Evolutionary conservation across 1,140 invertebrate species (phyloP).

Genomic region (Meteorus sp.): DNA sequence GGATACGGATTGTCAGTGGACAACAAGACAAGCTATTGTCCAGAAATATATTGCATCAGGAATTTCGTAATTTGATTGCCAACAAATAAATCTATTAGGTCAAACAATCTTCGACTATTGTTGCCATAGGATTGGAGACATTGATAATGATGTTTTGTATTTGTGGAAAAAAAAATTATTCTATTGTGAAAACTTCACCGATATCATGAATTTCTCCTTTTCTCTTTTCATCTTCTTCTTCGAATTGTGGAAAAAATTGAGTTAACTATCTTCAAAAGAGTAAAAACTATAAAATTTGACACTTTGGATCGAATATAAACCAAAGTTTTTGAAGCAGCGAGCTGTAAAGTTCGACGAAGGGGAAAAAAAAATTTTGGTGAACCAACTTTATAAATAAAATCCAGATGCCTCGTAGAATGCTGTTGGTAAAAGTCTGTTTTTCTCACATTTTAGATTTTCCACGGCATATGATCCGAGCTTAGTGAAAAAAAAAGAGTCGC

Average conservation of each 20-base stretch:
- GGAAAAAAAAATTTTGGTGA: constrained; percentile 5
- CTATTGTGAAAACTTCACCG: no score
- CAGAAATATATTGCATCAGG: not conserved
- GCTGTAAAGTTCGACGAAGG: not conserved
- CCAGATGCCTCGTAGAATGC: constrained; percentile 8
- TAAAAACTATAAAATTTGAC: not conserved
- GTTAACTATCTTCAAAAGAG: no score
- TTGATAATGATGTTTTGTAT: no score
- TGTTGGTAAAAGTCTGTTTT: constrained; percentile 6
- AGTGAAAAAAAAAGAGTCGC: constrained; percentile 3
- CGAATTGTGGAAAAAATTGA: no score
- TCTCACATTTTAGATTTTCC: constrained; percentile 10
- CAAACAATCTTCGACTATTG: no score
- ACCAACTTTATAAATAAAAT: constrained; percentile 22
- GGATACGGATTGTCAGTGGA: not conserved
- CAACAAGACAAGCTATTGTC: not conserved
- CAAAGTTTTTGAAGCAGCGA: not conserved
- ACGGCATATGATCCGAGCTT: not conserved
- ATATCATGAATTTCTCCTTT: no score
- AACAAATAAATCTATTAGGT: not conserved
- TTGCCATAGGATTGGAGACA: no score
- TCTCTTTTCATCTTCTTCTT: no score
- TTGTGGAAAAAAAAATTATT: no score
- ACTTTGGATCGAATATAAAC: not conserved
- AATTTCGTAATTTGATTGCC: constrained; percentile 22